phyloP scores from a whole-genome alignment of 1,140 invertebrate species.

The Ips nitidus region DNA sequence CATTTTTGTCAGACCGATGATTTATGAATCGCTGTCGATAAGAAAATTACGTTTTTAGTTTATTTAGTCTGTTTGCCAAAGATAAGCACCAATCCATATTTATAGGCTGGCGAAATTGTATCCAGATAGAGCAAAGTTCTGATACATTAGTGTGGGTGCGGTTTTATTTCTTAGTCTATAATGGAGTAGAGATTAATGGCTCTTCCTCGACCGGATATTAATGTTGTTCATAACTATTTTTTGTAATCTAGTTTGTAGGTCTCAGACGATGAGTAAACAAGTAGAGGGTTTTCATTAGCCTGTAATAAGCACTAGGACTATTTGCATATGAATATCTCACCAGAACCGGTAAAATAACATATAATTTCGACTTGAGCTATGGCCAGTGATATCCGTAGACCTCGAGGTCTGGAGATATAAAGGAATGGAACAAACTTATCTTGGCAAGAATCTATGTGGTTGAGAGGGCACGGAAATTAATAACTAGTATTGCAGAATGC shows the following conservation, averaged over 20 bases:
- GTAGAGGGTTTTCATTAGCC: too few species aligned
- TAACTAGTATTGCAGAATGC: conserved; percentile 12
- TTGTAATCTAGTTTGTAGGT: too few species aligned
- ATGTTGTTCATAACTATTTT: too few species aligned
- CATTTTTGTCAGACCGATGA: conserved; percentile 8
- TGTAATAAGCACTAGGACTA: conserved; percentile 1
- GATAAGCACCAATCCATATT: conserved; percentile 16
- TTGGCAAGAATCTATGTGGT: conserved; percentile 5
- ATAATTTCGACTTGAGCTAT: conserved; percentile 12
- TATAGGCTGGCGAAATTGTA: conserved; percentile 14
- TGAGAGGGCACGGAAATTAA: conserved; percentile 13
- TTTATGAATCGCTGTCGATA: conserved; percentile 18
- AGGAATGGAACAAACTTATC: conserved; percentile 11
- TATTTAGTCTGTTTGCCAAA: conserved; percentile 19
- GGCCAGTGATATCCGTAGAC: conserved; percentile 7
- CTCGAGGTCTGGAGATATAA: conserved; percentile 3
- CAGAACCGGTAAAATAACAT: conserved; percentile 9
- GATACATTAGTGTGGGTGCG: too few species aligned
- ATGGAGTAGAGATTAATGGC: too few species aligned
- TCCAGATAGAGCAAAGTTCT: neutral
- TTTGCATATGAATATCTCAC: conserved; percentile 13
- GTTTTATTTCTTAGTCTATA: too few species aligned
- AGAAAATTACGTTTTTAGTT: conserved; percentile 19
- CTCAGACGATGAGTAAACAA: too few species aligned
- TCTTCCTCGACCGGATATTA: too few species aligned